Base-by-base conservation (phyloP, 2,113 vertebrate genomes). In the Osmerus mordax region DNA sequence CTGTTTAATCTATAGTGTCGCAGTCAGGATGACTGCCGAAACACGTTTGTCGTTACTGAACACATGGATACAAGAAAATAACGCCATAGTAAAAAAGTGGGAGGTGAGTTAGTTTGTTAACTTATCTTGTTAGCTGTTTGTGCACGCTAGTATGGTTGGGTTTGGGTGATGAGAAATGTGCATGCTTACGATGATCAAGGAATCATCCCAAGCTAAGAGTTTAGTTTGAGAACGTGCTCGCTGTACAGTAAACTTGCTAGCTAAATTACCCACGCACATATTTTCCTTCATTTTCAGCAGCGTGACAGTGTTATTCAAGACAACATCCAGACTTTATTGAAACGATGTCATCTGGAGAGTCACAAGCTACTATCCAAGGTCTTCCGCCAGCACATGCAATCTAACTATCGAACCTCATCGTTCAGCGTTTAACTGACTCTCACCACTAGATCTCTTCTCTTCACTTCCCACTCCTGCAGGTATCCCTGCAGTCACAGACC, bases 351-450 rank as follows among this genome's bases (percentile, higher is more conserved):
- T 16, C 78, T 72, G 25, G 87, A 91, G 63, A 87, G 87, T 73
- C 69, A 84, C 55, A 92, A 87, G 77, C 89, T 93, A n/a, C 80
- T 90, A 87, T 91, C 4, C 87, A 91, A 91, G 92, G 92, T 93
- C 18, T 65, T 0, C 13, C 47, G 75, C 3, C 52, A 28, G 25
- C 25, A 28, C 2, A 28, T 52, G 13, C 41, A 2, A 47, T 47
- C 41, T 47, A 12, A 47, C 41, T 47, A 1, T 47, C 7, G 21
- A 21, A 21, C 25, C 25, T 28, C 41, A 47, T 12, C 41, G 32
- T 36, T 47, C 2, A 47, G 41, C 41, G 2, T 9, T 28, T 2
- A 47, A 47, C 41, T 11, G 1, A 1, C 25, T 47, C 63, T 23
- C 8, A 9, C 41, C 56, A 14, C 12, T 2, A 25, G 4, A 15